These are phyloP conservation scores for Drosophila emarginata DNA, from an alignment of 2,888 invertebrate species.

Conservation along the genomic window DNA sequence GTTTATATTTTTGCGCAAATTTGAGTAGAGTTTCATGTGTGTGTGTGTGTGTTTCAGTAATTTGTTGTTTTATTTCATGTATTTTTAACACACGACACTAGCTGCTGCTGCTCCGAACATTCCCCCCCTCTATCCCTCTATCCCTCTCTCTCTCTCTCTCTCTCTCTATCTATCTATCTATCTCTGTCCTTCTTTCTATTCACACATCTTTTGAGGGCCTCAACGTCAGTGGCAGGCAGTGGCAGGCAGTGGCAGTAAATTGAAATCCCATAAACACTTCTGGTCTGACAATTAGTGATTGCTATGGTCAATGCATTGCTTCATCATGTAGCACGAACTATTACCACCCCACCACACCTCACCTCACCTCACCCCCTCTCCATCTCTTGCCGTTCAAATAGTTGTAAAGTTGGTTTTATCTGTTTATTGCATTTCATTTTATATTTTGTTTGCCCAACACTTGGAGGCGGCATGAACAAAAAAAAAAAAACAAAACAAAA, in stretches of 20 bases:
- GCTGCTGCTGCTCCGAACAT: slow-evolving; percentile 25
- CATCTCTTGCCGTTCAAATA: slow-evolving; percentile 14
- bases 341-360: no score
- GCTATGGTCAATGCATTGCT: slow-evolving; percentile 45
- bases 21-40: slow-evolving; percentile 39
- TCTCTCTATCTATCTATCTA: no score
- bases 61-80: slow-evolving; percentile 43
- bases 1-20: slow-evolving; percentile 56
- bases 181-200: slow-evolving; percentile 25
- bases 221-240: slow-evolving; percentile 9
- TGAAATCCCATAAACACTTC: slow-evolving; percentile 61
- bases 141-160: no score
- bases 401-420: slow-evolving; percentile 26
- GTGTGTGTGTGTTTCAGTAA: neutral
- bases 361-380: slow-evolving; percentile 19
- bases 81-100: slow-evolving; percentile 62
- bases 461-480: slow-evolving; percentile 31
- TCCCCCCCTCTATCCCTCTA: no score
- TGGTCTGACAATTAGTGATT: slow-evolving; percentile 64
- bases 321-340: slow-evolving; percentile 25
- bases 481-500: slow-evolving; percentile 2
- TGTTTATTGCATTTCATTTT: slow-evolving; percentile 42
- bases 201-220: slow-evolving; percentile 46
- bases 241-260: slow-evolving; percentile 36
- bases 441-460: slow-evolving; percentile 53